Evolutionary conservation across 1,140 invertebrate species (phyloP), one percentile per base, ranked within the genome.

Genomic region (Pseudomyrmex pallidus): DNA sequence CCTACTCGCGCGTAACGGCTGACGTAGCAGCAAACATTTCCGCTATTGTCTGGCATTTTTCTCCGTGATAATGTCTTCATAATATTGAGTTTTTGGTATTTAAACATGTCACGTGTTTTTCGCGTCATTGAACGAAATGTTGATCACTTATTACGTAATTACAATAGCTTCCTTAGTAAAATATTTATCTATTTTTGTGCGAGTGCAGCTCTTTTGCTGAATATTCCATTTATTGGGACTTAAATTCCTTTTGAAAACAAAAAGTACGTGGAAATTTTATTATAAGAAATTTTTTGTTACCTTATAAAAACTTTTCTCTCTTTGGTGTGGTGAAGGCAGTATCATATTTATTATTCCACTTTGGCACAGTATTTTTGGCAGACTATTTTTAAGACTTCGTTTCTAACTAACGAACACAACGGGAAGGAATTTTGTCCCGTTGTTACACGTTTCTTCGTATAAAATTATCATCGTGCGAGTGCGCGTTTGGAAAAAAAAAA

Each of bases 381-480:
- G 22, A n/a, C n/a, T 57, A 78, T 78, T 78, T 35, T 50, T 22
- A 20, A 48, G 46, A 72, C 44, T 50, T 8, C 25, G 7, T 50
- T 56, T 78, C 15, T 35, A 12, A 20, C 15, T 20, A 59, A 59
- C 64, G 13, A 52, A 35, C 7, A 35, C 35, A 35, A 35, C 35
- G 35, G 15, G 70, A 66, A 70, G 64, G 64, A 78, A 70, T 78
- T 78, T 70, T 7, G 20, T 57, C 64, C 44, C 35, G 48, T 13
- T 54, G 15, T 35, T 44, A 25, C 35, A 48, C 17, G 59, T 15
- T 35, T 20, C 48, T 15, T 17, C 44, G 56, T 59, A 59, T 80
- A 59, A 80, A 80, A 80, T 80, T 80, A 70, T 20, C 56, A 50
- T 72, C 70, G 5, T 54, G 66, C 56, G 72, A 56, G 44, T 80